Base-by-base conservation (phyloP, 2,113 vertebrate species). In the Alethe diademata region DNA sequence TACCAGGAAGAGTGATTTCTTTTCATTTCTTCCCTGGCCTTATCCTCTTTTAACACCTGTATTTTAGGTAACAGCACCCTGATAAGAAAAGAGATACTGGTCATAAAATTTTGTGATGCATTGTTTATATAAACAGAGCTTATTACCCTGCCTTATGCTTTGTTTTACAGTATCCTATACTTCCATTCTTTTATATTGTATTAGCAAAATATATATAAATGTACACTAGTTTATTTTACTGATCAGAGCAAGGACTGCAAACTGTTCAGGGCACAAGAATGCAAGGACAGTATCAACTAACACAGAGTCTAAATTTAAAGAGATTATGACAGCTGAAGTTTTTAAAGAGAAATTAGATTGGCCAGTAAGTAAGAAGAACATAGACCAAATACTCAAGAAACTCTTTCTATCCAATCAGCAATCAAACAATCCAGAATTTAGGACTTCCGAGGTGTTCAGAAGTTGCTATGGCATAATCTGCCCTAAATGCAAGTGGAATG, bases 21-120 rank as follows among this genome's bases (percentile, higher is more conserved):
- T 72, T 94, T 86, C 58, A 85, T 85, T 94, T 81, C 91, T 90
- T 92, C 81, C 95, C 93, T 97, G 95, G 84, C 74, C 91, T 91
- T 90, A 93, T 96, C 93, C 91, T 91, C 93, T 96, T 90, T 95
- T 90, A 97, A 95, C 62, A 91, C 33, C 57, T 94, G 84, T 50
- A 69, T 42, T 85, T 92, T 95, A 91, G 62, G 89, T 85, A 92
- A 92, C 92, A 93, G 75, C 67, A 86, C 48, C 86, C 79, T 94
- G 78, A 87, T 51, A 86, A 91, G n/a, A 91, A 74, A 96, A 91
- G n/a, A 95, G 50, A 95, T 11, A 67, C 74, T 90, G 36, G 81
- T 95, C 84, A 92, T 54, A 33, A 85, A 61, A 84, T 35, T 87
- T 79, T 86, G 81, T 62, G 94, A 93, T 42, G 45, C 85, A 67